Base-by-base conservation (phyloP, 2,113 vertebrate species). In the Dipodomys stephensi region DNA sequence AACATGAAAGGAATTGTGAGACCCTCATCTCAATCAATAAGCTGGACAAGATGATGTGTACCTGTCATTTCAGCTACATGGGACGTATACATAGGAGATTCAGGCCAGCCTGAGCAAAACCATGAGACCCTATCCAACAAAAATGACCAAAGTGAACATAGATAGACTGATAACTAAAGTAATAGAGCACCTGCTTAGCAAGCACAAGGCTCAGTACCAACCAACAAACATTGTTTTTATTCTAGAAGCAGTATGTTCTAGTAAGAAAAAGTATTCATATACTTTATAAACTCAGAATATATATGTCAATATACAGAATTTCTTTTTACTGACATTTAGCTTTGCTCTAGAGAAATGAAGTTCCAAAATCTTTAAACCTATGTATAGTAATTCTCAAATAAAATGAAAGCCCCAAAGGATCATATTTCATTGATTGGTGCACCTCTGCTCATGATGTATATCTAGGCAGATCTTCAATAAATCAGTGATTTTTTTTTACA, bases 381-480 rank as follows among this genome's bases (percentile, higher is more conserved):
- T 91, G 53, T 82, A 35, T 19, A 68, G 69, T 83, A 92, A 83
- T 74, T 82, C 69, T 92, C 39, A 94, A 92, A 30, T 39, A 76
- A 81, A 85, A 22, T 60, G n/a, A 53, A 77, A 86, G 25, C 78
- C 4, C 46, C 25, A 74, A 72, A 62, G 13, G 11, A 49, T 67
- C 5, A 7, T 25, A 27, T 86, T 74, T 92, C 60, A 87, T 60
- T 77, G 39, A 71, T 72, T 78, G 30, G 23, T 78, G 28, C 28
- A 27, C 20, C 32, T 89, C 64, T 44, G 79, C 82, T 71, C 71
- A 72, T 23, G 86, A 23, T 81, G 53, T 28, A 10, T 32, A 35
- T 39, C 4, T 32, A 76, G 74, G 67, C 19, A 90, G 78, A 80
- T 57, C 25, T 44, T 93, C 90, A 85, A 81, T 76, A 77, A 87